phyloP scores from a whole-genome alignment of 1,140 invertebrate genomes.

The Mylabris phalerata region DNA sequence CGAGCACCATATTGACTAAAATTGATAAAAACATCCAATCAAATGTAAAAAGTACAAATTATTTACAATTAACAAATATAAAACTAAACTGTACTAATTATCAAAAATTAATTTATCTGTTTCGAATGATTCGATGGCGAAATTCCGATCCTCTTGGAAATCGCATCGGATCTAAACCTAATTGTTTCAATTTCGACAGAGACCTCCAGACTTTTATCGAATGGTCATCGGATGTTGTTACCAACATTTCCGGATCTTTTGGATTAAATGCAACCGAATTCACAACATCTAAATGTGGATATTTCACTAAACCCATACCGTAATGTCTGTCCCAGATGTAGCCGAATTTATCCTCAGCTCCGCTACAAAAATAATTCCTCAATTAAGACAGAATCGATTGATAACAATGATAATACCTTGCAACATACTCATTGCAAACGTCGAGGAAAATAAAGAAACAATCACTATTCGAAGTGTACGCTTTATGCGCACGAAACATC shows the following conservation, averaged over 20 bases:
- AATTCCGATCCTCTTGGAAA: slow-evolving; percentile 34
- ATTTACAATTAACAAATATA: too few species aligned
- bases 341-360: slow-evolving; percentile 79
- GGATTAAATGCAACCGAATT: slow-evolving; percentile 87
- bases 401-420: slow-evolving; percentile 54
- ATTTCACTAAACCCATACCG: slow-evolving; percentile 68
- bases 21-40: too few species aligned
- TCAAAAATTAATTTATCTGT: too few species aligned
- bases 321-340: slow-evolving; percentile 86
- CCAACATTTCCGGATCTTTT: slow-evolving; percentile 70
- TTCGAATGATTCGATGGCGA: background rate
- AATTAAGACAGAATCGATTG: slow-evolving; percentile 1
- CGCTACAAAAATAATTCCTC: slow-evolving; percentile 50
- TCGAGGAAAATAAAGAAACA: slow-evolving; percentile 88
- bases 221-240: slow-evolving; percentile 82
- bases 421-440: slow-evolving; percentile 78
- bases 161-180: slow-evolving; percentile 31
- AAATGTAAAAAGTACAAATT: too few species aligned
- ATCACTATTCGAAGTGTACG: slow-evolving; percentile 81
- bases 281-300: slow-evolving; percentile 75
- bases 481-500: slow-evolving; percentile 77
- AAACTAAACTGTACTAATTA: too few species aligned
- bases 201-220: slow-evolving; percentile 70
- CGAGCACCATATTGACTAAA: too few species aligned
- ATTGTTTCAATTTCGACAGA: slow-evolving; percentile 43